Evolutionary conservation across 2,113 vertebrate genomes (phyloP), one percentile per base, ranked within the genome.

Genomic region (Indri indri): DNA sequence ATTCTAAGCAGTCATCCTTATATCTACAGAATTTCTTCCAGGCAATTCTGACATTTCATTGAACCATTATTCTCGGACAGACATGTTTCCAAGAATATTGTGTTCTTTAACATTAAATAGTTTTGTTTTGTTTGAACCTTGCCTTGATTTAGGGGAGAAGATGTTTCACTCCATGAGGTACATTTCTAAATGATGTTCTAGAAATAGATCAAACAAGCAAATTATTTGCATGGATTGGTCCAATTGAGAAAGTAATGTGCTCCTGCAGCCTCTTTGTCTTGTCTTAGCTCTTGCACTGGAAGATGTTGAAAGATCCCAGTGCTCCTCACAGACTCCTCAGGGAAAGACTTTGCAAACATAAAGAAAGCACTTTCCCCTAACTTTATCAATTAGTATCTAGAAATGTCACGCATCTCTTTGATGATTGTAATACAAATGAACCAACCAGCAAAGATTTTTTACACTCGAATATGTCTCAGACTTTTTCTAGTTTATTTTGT

Each of bases 181-280:
- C 18, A 50, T 86, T 92, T 96, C 71, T 83, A 94, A 96, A 88
- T 63, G 70, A 88, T 84, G 20, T 27, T 95, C 47, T 57, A 73
- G 40, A 95, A 96, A 96, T 91, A 94, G 40, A 94, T 13, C 32
- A 77, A 95, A 94, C 3, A 82, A 89, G 85, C 59, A 73, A 77
- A 74, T 95, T 70, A 96, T 90, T 84, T 91, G 52, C 85, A 63
- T 85, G 54, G 37, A 73, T 74, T 77, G 61, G 10, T 77, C 73
- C 93, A 66, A 5, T 0, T 45, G 65, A 76, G 93, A 88, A 88
- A 91, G 77, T 50, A 73, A 73, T n/a, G 47, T 20, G 32, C 4
- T 85, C 66, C 95, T 52, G 16, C 32, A 63, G 45, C 1, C 17
- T 84, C 5, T 27, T 32, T 32, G 6, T 54, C 16, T 73, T 45